Base-by-base conservation (phyloP, 2,113 vertebrate genomes). In the Atherinomorus stipes region DNA sequence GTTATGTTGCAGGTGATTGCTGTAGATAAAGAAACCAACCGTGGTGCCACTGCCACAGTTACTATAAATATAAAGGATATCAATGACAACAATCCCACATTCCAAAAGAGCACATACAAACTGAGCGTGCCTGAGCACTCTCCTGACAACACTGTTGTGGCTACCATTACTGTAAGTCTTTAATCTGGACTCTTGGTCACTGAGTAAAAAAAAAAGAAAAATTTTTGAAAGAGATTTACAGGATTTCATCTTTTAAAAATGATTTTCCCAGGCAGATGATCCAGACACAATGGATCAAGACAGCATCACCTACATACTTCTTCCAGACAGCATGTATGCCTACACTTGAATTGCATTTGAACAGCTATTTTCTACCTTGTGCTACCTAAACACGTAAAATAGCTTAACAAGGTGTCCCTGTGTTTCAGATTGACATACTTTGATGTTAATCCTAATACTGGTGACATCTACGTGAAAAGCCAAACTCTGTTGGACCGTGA, bases 1-100 rank as follows among this genome's bases (percentile, higher is more conserved):
- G 44, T 78, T 51, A 16, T 31, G 44, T 26, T 75, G 18, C 80
- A 99, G 98, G 92, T 99, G 21, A 64, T 96, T 68, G 97, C 96
- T 67, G 89, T 61, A 22, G 97, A 99, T 88, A 82, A 11, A 0
- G 71, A 34, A 0, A 0, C 0, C 1, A 34, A 11, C 0, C 81
- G 85, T 66, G 66, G 22, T 2, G 94, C 96, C 3, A 86, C 51
- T 0, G 96, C 96, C 25, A 93, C 49, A 0, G 95, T 99, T 67
- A 96, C 93, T 53, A 95, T 99, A 34, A 6, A 77, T 10, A 88
- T 99, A 66, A 87, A 76, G 8, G 96, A 99, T 58, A 75, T 57
- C 26, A 99, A 99, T 0, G 97, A 99, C 90, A 95, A 98, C 78
- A 91, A 52, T 38, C 98, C 98, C 0, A 57, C 3, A 0, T 99